These are phyloP conservation scores for Sceliomorpha sp. DNA, from an alignment of 2,888 invertebrate genomes.

Conservation along the genomic window DNA sequence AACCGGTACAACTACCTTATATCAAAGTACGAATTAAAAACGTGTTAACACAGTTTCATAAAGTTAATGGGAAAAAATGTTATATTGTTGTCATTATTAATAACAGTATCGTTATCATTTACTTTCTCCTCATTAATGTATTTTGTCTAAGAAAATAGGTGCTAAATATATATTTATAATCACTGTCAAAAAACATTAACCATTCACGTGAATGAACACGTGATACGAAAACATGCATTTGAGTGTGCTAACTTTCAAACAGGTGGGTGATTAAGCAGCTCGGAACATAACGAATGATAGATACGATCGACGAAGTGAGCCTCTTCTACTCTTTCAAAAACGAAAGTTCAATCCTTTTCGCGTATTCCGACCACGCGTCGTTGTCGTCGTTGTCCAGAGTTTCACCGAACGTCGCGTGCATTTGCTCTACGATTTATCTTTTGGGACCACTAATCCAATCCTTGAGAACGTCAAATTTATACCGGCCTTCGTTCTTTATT, in stretches of 20 bases:
- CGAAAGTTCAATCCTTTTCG: conserved; percentile 71
- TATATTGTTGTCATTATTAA: no score
- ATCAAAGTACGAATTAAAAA: no score
- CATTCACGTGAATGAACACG: conserved; percentile 19
- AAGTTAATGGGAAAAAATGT: no score
- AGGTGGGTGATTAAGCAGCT: conserved; percentile 39
- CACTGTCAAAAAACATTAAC: conserved; percentile 17
- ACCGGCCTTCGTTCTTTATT: conserved; percentile 37
- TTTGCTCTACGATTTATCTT: conserved; percentile 30
- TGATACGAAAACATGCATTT: conserved; percentile 10
- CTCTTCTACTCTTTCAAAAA: conserved; percentile 54
- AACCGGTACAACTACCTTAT: no score
- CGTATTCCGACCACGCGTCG: conserved; percentile 73
- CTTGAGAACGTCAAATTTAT: conserved; percentile 38
- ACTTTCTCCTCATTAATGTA: no score
- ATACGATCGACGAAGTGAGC: conserved; percentile 39
- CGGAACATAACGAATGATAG: conserved; percentile 32
- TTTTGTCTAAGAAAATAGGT: no score
- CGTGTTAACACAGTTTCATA: no score
- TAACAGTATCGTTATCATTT: no score
- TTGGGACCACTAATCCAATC: conserved; percentile 37
- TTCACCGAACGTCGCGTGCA: conserved; percentile 71
- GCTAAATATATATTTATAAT: no score
- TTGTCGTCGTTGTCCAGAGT: conserved; percentile 62
- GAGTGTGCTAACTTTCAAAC: conserved; percentile 17